Conservation (phyloP, 2,888 invertebrate species). For the Herminia tarsipennalis region DNA sequence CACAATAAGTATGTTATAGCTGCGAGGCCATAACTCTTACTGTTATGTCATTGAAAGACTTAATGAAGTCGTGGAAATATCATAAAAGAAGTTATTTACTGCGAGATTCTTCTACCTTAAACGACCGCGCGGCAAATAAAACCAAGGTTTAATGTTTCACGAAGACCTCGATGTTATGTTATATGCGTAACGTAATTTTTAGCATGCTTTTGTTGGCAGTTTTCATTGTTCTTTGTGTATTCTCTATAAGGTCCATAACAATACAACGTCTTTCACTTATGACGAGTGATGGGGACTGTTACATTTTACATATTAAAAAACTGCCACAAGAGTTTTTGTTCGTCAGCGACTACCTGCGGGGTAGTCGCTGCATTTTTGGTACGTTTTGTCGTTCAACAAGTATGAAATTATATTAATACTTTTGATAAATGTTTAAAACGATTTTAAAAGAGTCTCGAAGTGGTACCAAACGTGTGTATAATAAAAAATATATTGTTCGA, state of each 20-base stretch:
- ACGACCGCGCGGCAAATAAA: slow-evolving; percentile 59
- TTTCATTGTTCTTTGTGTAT: slow-evolving; percentile 42
- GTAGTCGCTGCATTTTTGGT: no score
- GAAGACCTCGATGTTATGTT: slow-evolving; percentile 47
- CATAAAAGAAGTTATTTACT: slow-evolving; percentile 66
- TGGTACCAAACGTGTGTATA: slow-evolving; percentile 29
- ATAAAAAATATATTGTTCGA: slow-evolving; percentile 48
- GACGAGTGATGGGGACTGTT: no score
- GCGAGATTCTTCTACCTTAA: slow-evolving; percentile 65
- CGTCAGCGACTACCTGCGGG: no score
- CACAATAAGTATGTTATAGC: slow-evolving; percentile 43
- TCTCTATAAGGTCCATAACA: slow-evolving; percentile 30
- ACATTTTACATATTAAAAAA: no score
- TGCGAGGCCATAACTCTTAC: slow-evolving; percentile 48
- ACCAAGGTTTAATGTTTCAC: slow-evolving; percentile 64
- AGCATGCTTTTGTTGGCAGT: slow-evolving; percentile 48
- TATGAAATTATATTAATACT: slow-evolving; percentile 41
- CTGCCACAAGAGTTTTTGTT: background rate
- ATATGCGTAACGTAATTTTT: slow-evolving; percentile 53
- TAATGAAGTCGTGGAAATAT: slow-evolving; percentile 69
- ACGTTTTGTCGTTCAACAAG: slow-evolving; percentile 30
- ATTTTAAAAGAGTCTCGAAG: slow-evolving; percentile 35
- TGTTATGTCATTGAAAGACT: slow-evolving; percentile 59
- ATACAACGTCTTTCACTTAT: slow-evolving; percentile 24
- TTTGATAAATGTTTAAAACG: slow-evolving; percentile 37